phyloP scores from a whole-genome alignment of 2,888 invertebrate species.

The Steinernema hermaphroditum region DNA sequence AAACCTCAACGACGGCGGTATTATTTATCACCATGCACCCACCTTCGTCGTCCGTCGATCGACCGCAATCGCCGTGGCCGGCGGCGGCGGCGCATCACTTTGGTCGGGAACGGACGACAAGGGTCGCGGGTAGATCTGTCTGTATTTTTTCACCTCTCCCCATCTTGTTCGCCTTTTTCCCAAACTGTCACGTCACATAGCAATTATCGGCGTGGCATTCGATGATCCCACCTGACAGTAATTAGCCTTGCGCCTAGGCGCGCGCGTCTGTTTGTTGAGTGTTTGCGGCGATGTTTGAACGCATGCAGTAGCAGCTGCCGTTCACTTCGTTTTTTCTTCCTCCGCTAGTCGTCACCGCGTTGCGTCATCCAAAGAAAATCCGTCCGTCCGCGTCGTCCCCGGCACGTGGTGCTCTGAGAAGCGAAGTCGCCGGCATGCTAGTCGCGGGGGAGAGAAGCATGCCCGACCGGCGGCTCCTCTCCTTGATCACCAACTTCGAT shows the following conservation, averaged over 20 bases:
- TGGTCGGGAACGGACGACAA: background rate
- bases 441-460: no score
- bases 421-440: no score
- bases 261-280: background rate
- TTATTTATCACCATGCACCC: constrained; percentile 29
- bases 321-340: constrained; percentile 1
- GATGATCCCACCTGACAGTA: constrained; percentile 1
- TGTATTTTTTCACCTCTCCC: background rate
- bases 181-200: constrained; percentile 25
- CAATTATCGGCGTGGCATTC: background rate
- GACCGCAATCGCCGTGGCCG: constrained; percentile 27
- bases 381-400: background rate
- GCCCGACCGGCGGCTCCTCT: no score
- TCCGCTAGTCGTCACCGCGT: constrained; percentile 11
- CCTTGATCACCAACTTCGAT: no score
- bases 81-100: background rate
- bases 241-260: background rate
- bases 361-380: constrained; percentile 3
- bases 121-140: background rate
- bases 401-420: background rate
- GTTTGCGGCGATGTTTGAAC: background rate
- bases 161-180: background rate
- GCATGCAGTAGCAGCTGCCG: constrained; percentile 26
- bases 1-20: constrained; percentile 22
- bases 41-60: constrained; percentile 5